These are phyloP conservation scores for Mus pahari DNA, from an alignment of 2,113 vertebrate species.

Conservation along the genomic window DNA sequence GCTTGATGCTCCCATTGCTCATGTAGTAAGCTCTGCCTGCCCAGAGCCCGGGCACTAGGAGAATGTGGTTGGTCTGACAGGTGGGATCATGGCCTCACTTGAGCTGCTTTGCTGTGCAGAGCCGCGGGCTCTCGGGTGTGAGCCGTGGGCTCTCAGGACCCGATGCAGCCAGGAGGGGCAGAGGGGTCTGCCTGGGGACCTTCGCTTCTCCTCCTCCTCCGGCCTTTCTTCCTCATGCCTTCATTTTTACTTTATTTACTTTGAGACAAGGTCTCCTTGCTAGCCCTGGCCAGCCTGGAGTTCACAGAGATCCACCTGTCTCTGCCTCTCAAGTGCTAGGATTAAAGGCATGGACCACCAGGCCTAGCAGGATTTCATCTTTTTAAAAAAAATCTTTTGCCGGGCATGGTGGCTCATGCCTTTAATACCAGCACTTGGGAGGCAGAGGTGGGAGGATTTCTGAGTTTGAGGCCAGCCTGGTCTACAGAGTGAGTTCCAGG, in stretches of 20 bases:
- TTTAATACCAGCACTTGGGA: too few relatives aligned
- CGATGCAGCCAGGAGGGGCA: background rate
- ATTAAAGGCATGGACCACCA: background rate
- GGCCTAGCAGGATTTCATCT: background rate
- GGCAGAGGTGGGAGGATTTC: too few relatives aligned
- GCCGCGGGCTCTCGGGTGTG: fast-evolving
- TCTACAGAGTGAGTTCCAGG: too few relatives aligned
- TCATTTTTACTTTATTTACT: background rate
- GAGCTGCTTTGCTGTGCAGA: background rate
- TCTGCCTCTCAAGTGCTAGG: background rate
- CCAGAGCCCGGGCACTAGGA: background rate
- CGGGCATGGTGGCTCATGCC: too few relatives aligned
- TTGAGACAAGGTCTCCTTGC: background rate
- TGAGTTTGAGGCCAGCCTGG: too few relatives aligned
- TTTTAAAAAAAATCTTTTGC: too few relatives aligned
- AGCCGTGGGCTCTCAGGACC: background rate
- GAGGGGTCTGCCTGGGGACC: background rate
- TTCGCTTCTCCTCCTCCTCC: too few relatives aligned
- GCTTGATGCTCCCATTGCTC: background rate
- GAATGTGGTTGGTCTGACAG: fast-evolving
- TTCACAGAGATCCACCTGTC: background rate
- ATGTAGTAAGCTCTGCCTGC: fast-evolving
- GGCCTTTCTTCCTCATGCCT: too few relatives aligned
- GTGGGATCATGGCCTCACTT: too few relatives aligned
- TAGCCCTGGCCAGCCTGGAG: background rate